Evolutionary conservation across 2,797 vertebrate genomes (phyloP).

Genomic region (Phoxinus dragarum): DNA sequence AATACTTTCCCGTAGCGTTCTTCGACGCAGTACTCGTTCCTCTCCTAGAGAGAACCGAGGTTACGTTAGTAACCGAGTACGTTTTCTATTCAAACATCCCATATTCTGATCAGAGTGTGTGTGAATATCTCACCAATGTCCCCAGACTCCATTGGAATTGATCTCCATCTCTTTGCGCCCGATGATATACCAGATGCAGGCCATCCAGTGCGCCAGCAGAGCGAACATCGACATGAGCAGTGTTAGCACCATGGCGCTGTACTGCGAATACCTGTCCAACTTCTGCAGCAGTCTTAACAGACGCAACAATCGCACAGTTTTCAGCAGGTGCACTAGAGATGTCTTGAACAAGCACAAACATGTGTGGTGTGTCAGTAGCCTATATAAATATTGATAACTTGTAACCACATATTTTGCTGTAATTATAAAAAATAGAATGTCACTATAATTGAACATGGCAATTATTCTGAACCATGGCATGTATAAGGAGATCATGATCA

Average conservation of each 20-base stretch:
- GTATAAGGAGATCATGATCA: neutral
- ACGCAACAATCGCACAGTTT: constrained; percentile 91
- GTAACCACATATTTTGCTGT: neutral
- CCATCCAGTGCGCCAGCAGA: constrained; percentile 98
- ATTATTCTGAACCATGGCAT: neutral
- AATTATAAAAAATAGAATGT: neutral
- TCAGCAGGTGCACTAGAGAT: constrained; percentile 93
- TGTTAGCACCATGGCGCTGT: constrained; percentile 94
- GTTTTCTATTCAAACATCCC: neutral
- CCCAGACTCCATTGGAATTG: constrained; percentile 84
- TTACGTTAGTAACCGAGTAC: too few species aligned
- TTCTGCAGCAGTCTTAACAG: constrained; percentile 94
- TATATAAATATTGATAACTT: neutral
- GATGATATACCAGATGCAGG: constrained; percentile 99
- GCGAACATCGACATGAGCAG: constrained; percentile 99
- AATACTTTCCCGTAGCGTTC: too few species aligned
- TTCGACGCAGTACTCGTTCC: too few species aligned
- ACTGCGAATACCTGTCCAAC: constrained; percentile 96
- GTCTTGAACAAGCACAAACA: constrained; percentile 76
- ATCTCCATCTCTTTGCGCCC: constrained; percentile 91
- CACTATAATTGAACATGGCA: neutral
- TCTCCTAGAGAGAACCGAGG: too few species aligned
- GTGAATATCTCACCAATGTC: constrained; percentile 87
- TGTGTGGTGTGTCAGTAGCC: neutral
- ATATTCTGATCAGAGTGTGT: neutral